phyloP scores from a whole-genome alignment of 2,113 vertebrate genomes.

The Notarius quadriscutis region DNA sequence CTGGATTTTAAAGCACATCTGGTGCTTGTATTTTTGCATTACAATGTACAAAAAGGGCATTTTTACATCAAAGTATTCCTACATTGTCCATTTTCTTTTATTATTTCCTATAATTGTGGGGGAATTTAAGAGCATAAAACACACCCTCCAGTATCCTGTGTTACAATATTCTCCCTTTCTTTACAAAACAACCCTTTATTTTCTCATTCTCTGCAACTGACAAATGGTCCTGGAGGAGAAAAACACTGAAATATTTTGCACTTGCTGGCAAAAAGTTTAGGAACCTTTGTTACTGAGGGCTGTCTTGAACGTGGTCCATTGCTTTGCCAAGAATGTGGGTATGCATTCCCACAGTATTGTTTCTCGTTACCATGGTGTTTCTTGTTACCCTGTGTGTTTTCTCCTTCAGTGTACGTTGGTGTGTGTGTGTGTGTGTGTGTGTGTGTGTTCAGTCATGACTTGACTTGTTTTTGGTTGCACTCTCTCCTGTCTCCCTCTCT shows the following conservation, averaged over 20 bases:
- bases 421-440: constrained; percentile 33
- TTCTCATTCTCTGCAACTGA: neutral
- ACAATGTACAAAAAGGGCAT: neutral
- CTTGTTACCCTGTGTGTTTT: constrained; percentile 28
- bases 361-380: constrained; percentile 45
- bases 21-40: neutral
- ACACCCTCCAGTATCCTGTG: constrained; percentile 22
- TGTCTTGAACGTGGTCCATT: neutral
- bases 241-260: neutral
- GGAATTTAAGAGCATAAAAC: neutral
- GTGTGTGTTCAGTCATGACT: constrained; percentile 38
- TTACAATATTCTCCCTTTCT: neutral
- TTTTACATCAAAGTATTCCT: neutral
- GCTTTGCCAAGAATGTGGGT: constrained; percentile 38
- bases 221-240: neutral
- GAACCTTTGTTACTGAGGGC: neutral
- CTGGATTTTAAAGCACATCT: constrained; percentile 3
- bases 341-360: constrained; percentile 47
- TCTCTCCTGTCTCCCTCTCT: neutral
- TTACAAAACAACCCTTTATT: neutral
- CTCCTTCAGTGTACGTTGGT: constrained; percentile 16
- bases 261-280: constrained; percentile 18
- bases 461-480: neutral
- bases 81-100: constrained; percentile 6
- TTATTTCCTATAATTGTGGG: constrained; percentile 21